These are phyloP conservation scores for Lochmaea crataegi DNA, from an alignment of 2,888 invertebrate genomes.

Conservation along the genomic window DNA sequence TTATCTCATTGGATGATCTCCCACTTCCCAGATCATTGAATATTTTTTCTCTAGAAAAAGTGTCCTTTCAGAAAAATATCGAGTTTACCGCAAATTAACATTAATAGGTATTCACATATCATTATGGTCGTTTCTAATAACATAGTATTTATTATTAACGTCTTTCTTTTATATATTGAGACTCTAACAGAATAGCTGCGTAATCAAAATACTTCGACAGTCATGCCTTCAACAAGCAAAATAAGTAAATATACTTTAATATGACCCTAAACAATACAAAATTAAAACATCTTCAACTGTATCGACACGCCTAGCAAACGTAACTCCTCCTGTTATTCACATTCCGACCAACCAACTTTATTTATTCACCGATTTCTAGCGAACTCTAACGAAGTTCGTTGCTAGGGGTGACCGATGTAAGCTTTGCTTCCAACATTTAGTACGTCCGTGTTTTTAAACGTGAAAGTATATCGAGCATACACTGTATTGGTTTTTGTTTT, in stretches of 20 bases:
- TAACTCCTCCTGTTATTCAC: conserved; percentile 49
- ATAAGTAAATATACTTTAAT: conserved; percentile 46
- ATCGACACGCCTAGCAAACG: conserved; percentile 47
- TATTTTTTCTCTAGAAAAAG: background rate
- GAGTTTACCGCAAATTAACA: background rate
- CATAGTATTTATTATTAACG: no score
- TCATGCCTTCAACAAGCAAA: conserved; percentile 33
- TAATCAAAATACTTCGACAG: conserved; percentile 33
- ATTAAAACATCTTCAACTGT: conserved; percentile 57
- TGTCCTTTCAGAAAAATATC: conserved; percentile 7
- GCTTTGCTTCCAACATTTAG: conserved; percentile 63
- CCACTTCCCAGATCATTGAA: conserved; percentile 56
- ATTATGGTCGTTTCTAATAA: background rate
- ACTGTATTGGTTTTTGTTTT: conserved; percentile 41
- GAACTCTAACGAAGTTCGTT: conserved; percentile 60
- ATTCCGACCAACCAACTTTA: conserved; percentile 54
- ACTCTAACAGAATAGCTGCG: background rate
- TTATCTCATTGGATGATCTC: conserved; percentile 68
- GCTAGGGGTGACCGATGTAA: conserved; percentile 65
- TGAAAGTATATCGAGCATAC: conserved; percentile 58
- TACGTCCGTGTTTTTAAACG: conserved; percentile 63
- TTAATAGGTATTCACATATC: background rate
- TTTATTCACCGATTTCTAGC: conserved; percentile 51
- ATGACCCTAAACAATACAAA: conserved; percentile 45
- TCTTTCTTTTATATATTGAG: background rate